phyloP scores from a whole-genome alignment of 2,113 vertebrate species.

The Bombycilla garrulus region DNA sequence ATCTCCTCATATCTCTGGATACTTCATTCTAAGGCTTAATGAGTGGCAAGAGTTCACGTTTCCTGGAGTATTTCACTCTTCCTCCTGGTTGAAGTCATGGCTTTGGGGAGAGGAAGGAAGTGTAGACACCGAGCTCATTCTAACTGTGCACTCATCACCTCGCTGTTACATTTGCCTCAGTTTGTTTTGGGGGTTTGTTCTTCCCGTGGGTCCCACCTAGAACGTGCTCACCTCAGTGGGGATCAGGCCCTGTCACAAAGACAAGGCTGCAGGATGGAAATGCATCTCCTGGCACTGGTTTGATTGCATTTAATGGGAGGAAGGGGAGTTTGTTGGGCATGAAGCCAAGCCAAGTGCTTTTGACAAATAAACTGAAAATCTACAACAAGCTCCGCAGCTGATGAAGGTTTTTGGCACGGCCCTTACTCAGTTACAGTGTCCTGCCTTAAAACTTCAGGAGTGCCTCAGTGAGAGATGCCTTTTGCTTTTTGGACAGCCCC shows the following conservation, averaged over 20 bases:
- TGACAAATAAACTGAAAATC: conserved; percentile 4
- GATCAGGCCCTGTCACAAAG: not conserved
- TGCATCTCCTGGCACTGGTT: not conserved
- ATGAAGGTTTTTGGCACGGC: not conserved
- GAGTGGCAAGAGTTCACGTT: not conserved
- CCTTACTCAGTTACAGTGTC: not conserved
- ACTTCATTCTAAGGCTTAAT: not conserved
- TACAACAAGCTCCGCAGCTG: fast-evolving
- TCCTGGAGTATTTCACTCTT: not conserved
- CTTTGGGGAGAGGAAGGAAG: not conserved
- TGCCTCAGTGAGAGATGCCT: not conserved
- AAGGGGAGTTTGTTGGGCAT: not conserved
- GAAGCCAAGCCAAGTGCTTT: not conserved
- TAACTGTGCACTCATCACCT: not conserved
- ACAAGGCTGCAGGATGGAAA: not conserved
- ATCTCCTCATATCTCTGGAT: not conserved
- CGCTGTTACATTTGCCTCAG: fast-evolving
- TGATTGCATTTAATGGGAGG: not conserved
- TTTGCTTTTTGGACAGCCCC: not conserved
- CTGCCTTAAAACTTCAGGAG: not conserved
- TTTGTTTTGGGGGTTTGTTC: not conserved
- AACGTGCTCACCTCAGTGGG: not conserved
- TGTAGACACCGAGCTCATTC: not conserved
- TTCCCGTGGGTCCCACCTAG: not conserved
- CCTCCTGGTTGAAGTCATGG: not conserved